Evolutionary conservation across 2,888 invertebrate species (phyloP).

Genomic region (Cremastobaeus sp.): DNA sequence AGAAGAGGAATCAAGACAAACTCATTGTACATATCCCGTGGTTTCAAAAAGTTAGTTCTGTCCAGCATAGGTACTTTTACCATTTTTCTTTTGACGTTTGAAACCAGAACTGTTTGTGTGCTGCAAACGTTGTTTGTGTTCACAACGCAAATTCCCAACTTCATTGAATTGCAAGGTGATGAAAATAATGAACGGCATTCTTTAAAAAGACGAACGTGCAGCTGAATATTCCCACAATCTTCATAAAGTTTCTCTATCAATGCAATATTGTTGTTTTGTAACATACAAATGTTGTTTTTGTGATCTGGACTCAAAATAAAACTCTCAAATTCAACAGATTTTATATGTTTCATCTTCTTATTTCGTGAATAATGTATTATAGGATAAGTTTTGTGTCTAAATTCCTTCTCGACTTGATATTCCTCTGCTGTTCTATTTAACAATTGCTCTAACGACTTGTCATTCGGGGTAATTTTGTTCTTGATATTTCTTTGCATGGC

Average conservation of each 20-base stretch:
- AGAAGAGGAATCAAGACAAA: constrained; percentile 12
- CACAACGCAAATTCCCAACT: constrained; percentile 10
- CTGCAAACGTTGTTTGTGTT: neutral
- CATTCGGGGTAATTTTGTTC: neutral
- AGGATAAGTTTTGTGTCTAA: neutral
- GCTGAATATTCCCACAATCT: neutral
- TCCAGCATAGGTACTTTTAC: constrained; percentile 2
- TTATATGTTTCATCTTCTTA: neutral
- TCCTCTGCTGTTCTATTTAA: constrained; percentile 13
- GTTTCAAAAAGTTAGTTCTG: constrained; percentile 1
- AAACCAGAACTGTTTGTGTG: neutral
- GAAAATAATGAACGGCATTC: constrained; percentile 4
- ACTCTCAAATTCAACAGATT: constrained; percentile 8
- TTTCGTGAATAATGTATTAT: neutral
- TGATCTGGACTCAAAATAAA: constrained; percentile 5
- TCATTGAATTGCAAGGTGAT: constrained; percentile 13
- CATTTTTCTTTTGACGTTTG: constrained; percentile 15
- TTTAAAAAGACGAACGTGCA: constrained; percentile 1
- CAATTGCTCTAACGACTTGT: neutral
- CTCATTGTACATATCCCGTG: neutral
- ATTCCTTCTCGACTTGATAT: neutral
- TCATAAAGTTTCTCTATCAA: constrained; percentile 4
- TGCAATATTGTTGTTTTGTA: constrained; percentile 11
- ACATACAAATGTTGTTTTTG: constrained; percentile 11
- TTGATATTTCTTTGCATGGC: neutral